Base-by-base conservation (phyloP, 1,140 invertebrate species). In the Pseudomyrmex cubaensis region DNA sequence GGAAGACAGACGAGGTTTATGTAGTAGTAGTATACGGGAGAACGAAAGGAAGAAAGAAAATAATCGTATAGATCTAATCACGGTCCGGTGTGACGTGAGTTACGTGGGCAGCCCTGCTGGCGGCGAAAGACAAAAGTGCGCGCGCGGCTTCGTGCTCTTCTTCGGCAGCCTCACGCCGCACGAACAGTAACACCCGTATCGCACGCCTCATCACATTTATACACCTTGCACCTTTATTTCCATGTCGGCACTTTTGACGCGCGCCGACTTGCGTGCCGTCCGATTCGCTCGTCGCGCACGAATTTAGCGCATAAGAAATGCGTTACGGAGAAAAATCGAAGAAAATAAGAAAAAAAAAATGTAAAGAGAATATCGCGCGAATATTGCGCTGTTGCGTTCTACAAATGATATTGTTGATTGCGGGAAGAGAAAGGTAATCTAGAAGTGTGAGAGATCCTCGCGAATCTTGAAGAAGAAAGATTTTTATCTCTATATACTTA, bases 111-210 rank as follows among this genome's bases (percentile, higher is more conserved):
- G 87, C 80, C 73, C 74, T 64, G 17, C 59, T 76, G 86, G 82
- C 88, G 89, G 89, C 88, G 67, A 85, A 62, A 87, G 86, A 90
- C 89, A 91, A 91, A 90, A 92, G 90, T 88, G 48, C 5, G 35
- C 35, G 35, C 54, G 67, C 12, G 13, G 25, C 22, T 69, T 17
- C 61, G 22, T 72, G 61, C 70, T 54, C 62, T 83, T 56, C 66
- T 77, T 63, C 86, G 70, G 85, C 52, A 88, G 73, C 77, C 44
- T 17, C 20, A 13, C 83, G 84, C 89, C 61, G 72, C 76, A 87
- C 74, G 83, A 89, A 86, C 66, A 62, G 85, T 87, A 89, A 90
- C 90, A 88, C 54, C 70, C 84, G 50, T 89, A 90, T 89, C 87
- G 83, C 77, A 72, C 69, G 17, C 22, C 17, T 80, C 83, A 90